Base-by-base conservation (phyloP, 2,113 vertebrate species). In the Potamarius usumacintae region DNA sequence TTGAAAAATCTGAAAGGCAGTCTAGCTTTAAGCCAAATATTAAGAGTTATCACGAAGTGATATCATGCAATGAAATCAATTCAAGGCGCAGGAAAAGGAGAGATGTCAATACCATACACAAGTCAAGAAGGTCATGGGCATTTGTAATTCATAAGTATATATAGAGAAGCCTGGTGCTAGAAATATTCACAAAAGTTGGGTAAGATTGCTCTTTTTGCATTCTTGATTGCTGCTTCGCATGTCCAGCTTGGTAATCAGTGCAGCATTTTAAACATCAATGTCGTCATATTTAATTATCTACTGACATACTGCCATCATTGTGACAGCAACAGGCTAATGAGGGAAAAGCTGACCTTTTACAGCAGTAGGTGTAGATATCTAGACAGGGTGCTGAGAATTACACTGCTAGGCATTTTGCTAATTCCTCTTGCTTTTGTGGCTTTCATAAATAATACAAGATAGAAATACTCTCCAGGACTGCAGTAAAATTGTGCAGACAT, bases 281-380 rank as follows among this genome's bases (percentile, higher is more conserved):
- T 79, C 27, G 7, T 30, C 12, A 58, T 58, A 57, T 57, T 60
- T 42, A 81, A 81, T 81, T 81, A 81, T 7, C 14, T 60, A 11
- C 30, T 81, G 18, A 34, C 30, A 60, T 81, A 34, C 79, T 81
- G 79, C 34, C 9, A 58, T 10, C 10, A 42, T 25, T 60, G 27
- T 42, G 55, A 58, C 55, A 81, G 79, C 27, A 81, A 20, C 55
- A 81, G 79, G 18, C 8, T 34, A 60, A 81, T 60, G 55, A 60
- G 79, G 55, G 27, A 60, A 42, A 60, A 60, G 79, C 57, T 81
- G 79, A 81, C 79, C 57, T 81, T 81, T 60, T 58, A 81, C 7
- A 60, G n/a, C 57, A 60, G 60, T 58, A 57, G n/a, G 77, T 79
- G n/a, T 0, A 27, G 52, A 50, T 48, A 25, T 25, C 18, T 48